These are phyloP conservation scores for Drosophila merina DNA, from an alignment of 2,888 invertebrate genomes.

Conservation along the genomic window DNA sequence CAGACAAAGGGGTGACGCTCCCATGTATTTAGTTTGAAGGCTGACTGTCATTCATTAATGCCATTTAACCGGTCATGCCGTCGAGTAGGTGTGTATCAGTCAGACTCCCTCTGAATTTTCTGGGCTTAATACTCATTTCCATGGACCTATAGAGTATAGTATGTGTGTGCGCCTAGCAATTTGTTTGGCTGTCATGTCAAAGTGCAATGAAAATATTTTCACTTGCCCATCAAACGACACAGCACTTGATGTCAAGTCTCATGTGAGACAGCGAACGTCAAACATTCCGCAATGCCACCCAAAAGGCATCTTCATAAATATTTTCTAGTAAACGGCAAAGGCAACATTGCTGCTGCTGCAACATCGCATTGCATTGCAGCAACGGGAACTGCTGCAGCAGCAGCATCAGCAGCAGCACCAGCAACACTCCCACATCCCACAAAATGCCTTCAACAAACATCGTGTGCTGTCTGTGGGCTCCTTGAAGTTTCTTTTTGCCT, in stretches of 20 bases:
- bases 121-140: not conserved
- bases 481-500: slow-evolving; percentile 70
- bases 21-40: slow-evolving; percentile 70
- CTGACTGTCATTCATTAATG: slow-evolving; percentile 74
- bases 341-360: slow-evolving; percentile 30
- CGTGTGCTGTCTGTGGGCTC: slow-evolving; percentile 72
- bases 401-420: slow-evolving; percentile 39
- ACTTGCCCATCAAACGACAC: slow-evolving; percentile 62
- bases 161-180: slow-evolving; percentile 51
- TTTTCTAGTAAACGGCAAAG: slow-evolving; percentile 53
- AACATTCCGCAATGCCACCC: slow-evolving; percentile 79
- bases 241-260: slow-evolving; percentile 78
- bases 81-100: slow-evolving; percentile 57
- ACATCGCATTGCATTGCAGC: slow-evolving; percentile 1
- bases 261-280: slow-evolving; percentile 72
- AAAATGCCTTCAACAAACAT: slow-evolving; percentile 62
- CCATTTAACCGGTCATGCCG: slow-evolving; percentile 62
- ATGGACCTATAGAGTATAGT: not conserved
- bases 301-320: slow-evolving; percentile 80
- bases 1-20: slow-evolving; percentile 71
- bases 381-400: slow-evolving; percentile 28
- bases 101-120: slow-evolving; percentile 6
- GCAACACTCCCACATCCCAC: slow-evolving; percentile 76
- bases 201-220: slow-evolving; percentile 82
- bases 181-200: slow-evolving; percentile 79